A percentile compares a stretch with the other conserved stretches of the same genome.
Conservation (phyloP, 1,140 invertebrate genomes). For the Rhagoletis zephyria region DNA sequence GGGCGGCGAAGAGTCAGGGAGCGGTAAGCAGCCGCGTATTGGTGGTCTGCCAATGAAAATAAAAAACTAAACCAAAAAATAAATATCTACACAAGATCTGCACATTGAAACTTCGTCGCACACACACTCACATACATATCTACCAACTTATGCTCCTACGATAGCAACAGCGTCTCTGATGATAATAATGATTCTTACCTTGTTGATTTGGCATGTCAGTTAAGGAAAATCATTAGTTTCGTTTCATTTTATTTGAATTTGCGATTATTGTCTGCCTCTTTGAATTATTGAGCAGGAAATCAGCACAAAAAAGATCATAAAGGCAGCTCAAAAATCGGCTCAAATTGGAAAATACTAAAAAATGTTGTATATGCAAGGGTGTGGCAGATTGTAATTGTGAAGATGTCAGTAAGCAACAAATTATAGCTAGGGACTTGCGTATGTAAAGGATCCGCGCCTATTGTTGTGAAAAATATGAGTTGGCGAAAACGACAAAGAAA, state of each 20-base stretch:
- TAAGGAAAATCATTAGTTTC: constrained; percentile 27
- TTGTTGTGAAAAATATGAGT: background rate
- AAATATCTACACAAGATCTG: constrained; percentile 14
- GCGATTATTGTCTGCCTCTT: constrained; percentile 40
- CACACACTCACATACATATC: background rate
- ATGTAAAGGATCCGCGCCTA: too few relatives aligned
- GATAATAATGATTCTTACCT: background rate
- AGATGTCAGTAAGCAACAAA: constrained; percentile 32
- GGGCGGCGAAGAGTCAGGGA: background rate
- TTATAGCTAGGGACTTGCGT: background rate
- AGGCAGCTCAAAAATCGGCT: constrained; percentile 9
- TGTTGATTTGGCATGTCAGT: background rate
- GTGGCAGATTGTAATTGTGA: constrained; percentile 3
- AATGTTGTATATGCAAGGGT: background rate
- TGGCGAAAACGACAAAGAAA: background rate
- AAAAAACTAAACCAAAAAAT: constrained; percentile 11
- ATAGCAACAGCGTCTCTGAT: background rate
- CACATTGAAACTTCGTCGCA: background rate
- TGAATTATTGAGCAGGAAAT: constrained; percentile 38
- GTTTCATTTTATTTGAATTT: constrained; percentile 13
- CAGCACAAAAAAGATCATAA: constrained; percentile 30
- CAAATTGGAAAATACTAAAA: constrained; percentile 30
- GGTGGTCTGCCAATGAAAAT: constrained; percentile 22
- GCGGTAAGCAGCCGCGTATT: constrained; percentile 27
- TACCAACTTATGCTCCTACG: too few relatives aligned